A percentile compares a stretch with the other conserved stretches of the same genome.
These are phyloP conservation scores for Seira sanloemensis DNA, from an alignment of 2,888 invertebrate species.

Conservation along the genomic window DNA sequence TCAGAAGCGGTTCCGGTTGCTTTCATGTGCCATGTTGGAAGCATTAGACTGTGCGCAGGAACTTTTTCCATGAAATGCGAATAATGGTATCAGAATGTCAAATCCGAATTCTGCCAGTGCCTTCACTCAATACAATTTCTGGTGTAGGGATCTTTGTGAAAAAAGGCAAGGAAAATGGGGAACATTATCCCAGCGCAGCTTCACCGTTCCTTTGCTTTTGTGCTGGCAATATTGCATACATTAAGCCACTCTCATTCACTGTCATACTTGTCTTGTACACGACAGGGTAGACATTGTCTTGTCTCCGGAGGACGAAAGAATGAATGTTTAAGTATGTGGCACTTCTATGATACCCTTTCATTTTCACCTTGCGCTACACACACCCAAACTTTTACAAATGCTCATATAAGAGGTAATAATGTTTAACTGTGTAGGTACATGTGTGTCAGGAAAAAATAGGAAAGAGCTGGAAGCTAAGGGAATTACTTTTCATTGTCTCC, in stretches of 20 bases:
- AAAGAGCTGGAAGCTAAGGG: conserved; percentile 36
- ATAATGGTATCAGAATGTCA: background rate
- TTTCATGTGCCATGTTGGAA: conserved; percentile 7
- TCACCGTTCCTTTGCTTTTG: background rate
- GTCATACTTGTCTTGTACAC: conserved; percentile 42
- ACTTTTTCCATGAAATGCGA: background rate
- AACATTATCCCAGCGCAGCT: too few relatives aligned
- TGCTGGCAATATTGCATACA: conserved; percentile 30
- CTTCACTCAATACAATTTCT: background rate
- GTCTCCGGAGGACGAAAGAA: conserved; percentile 8
- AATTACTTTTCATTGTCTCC: conserved; percentile 44
- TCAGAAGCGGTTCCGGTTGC: conserved; percentile 39
- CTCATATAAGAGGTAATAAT: background rate
- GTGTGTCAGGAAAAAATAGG: conserved; percentile 2
- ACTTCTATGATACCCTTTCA: background rate
- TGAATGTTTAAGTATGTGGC: background rate
- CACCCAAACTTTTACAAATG: background rate
- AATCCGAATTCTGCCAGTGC: background rate
- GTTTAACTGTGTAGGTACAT: background rate
- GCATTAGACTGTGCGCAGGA: background rate
- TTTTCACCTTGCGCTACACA: background rate
- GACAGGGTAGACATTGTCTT: conserved; percentile 35
- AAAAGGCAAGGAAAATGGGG: background rate
- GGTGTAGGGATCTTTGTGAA: background rate
- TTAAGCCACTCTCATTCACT: conserved; percentile 54